Evolutionary conservation across 2,113 vertebrate genomes (phyloP).

Genomic region (Eclectus roratus): DNA sequence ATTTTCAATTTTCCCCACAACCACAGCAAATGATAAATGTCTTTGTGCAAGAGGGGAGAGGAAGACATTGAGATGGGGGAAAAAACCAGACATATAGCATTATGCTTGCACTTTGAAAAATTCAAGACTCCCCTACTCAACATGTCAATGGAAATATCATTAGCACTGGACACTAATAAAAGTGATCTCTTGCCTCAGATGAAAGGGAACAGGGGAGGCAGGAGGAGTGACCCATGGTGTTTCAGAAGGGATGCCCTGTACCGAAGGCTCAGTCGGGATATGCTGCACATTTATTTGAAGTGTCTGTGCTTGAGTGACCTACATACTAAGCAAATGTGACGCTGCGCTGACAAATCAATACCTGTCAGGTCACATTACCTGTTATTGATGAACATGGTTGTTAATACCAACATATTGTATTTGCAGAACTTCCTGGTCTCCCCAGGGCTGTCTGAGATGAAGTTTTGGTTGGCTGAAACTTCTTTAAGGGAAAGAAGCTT

Average conservation of each 20-base stretch:
- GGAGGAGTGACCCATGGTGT: background rate
- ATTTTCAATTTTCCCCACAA: background rate
- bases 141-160: background rate
- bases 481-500: background rate
- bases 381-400: background rate
- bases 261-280: background rate
- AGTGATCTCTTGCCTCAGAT: background rate
- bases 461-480: background rate
- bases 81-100: background rate
- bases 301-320: slow-evolving; percentile 13
- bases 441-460: background rate
- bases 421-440: background rate
- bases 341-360: background rate
- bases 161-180: background rate
- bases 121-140: background rate
- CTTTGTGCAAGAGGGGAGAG: background rate
- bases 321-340: background rate
- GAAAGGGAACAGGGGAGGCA: background rate
- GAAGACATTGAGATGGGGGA: accelerated
- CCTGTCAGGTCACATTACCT: slow-evolving; percentile 26
- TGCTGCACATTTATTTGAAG: background rate
- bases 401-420: background rate
- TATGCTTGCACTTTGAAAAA: background rate
- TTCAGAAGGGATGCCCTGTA: background rate
- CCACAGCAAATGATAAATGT: background rate